These are phyloP conservation scores for Apamea monoglypha DNA, from an alignment of 2,888 invertebrate species.

Conservation along the genomic window DNA sequence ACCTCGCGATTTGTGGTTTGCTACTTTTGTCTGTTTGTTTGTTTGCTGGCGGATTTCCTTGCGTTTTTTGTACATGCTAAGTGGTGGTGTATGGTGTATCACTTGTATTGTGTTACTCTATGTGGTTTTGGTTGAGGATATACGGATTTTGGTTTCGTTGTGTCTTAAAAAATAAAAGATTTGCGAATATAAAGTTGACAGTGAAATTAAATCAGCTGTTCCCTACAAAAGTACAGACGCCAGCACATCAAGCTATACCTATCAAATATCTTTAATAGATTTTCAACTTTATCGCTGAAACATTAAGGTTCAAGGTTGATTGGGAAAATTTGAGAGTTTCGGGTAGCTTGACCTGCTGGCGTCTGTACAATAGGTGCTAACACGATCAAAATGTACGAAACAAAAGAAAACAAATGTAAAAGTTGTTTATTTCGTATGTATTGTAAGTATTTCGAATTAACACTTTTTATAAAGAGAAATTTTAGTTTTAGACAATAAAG, in stretches of 20 bases:
- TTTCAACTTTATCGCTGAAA: no score
- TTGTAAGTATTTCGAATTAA: neutral
- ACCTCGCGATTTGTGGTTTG: slow-evolving; percentile 79
- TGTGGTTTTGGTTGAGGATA: slow-evolving; percentile 35
- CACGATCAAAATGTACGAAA: neutral
- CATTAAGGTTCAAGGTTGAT: no score
- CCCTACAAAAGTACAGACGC: neutral
- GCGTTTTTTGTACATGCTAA: slow-evolving; percentile 67
- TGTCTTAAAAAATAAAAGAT: neutral
- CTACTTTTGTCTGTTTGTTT: slow-evolving; percentile 81
- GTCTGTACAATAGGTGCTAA: neutral
- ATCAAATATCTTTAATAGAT: no score
- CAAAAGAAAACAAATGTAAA: neutral
- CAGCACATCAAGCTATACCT: no score
- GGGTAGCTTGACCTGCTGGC: no score
- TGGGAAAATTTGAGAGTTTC: no score
- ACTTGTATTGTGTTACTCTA: slow-evolving; percentile 52
- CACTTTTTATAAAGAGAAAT: neutral
- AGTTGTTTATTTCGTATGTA: neutral
- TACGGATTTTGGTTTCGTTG: slow-evolving; percentile 29
- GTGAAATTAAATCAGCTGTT: neutral
- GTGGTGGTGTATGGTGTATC: slow-evolving; percentile 52
- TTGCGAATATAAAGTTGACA: neutral
- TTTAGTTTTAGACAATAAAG: neutral
- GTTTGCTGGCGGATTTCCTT: slow-evolving; percentile 75